Conservation (phyloP, 2,888 invertebrate genomes). For the Arrhopalites spinosus region DNA sequence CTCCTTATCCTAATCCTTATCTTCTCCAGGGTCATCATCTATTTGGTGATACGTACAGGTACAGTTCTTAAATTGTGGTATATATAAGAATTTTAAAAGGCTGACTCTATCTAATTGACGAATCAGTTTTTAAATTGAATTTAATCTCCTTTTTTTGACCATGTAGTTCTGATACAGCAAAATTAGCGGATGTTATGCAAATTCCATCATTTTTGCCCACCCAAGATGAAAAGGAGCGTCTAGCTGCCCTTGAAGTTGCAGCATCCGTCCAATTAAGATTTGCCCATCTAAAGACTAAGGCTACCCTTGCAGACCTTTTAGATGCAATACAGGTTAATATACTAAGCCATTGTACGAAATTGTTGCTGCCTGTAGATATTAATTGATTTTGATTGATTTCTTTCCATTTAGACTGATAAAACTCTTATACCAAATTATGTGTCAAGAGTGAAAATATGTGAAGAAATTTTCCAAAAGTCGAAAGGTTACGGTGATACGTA, state of each 20-base stretch:
- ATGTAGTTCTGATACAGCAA: conserved; percentile 45
- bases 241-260: conserved; percentile 46
- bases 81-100: no score
- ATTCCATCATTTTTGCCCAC: conserved; percentile 43
- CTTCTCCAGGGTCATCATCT: conserved; percentile 45
- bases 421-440: conserved; percentile 22
- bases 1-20: conserved; percentile 50
- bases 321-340: conserved; percentile 39
- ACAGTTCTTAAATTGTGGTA: neutral
- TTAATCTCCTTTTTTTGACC: neutral
- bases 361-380: neutral
- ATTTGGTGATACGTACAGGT: conserved; percentile 46
- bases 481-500: conserved; percentile 36
- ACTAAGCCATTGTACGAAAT: neutral
- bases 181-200: conserved; percentile 50
- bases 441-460: conserved; percentile 22
- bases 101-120: no score
- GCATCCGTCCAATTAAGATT: conserved; percentile 36
- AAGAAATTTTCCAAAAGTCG: conserved; percentile 18
- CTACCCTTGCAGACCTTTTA: conserved; percentile 43
- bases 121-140: no score
- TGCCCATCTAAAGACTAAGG: conserved; percentile 36
- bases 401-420: conserved; percentile 30
- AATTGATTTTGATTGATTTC: neutral
- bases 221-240: conserved; percentile 45